phyloP scores from a whole-genome alignment of 2,797 vertebrate genomes.

The Neomorphus geoffroyi region DNA sequence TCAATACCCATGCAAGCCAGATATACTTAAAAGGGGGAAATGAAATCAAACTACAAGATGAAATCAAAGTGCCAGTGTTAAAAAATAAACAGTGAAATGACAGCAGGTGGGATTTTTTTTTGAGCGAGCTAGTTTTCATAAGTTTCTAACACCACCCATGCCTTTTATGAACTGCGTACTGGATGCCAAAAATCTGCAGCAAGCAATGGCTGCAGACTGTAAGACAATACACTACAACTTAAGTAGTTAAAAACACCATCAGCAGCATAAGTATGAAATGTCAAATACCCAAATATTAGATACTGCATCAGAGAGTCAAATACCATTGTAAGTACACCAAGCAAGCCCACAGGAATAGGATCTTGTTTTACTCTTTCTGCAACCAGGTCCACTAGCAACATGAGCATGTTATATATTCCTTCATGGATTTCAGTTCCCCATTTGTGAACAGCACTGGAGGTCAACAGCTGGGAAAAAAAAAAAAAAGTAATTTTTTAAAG shows the following conservation, averaged over 20 bases:
- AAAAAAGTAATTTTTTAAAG: not conserved
- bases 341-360: constrained; percentile 90
- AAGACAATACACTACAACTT: not conserved
- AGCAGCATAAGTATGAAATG: not conserved
- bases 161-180: not conserved
- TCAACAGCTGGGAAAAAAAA: constrained; percentile 83
- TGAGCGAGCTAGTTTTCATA: not conserved
- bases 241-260: not conserved
- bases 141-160: not conserved
- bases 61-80: not conserved
- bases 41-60: no score
- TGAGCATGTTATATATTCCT: constrained; percentile 99
- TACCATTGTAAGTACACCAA: constrained; percentile 96
- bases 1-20: not conserved
- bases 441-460: constrained; percentile 97
- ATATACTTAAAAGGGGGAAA: not conserved
- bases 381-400: constrained; percentile 95
- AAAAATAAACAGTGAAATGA: not conserved
- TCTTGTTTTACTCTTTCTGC: constrained; percentile 97
- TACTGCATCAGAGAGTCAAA: not conserved
- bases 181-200: not conserved
- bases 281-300: not conserved
- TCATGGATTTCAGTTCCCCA: constrained; percentile 99
- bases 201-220: not conserved
- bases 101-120: not conserved